A percentile compares a stretch with the other conserved stretches of the same genome.
phyloP scores from a whole-genome alignment of 1,140 invertebrate genomes.

The Pollicipes pollicipes region DNA sequence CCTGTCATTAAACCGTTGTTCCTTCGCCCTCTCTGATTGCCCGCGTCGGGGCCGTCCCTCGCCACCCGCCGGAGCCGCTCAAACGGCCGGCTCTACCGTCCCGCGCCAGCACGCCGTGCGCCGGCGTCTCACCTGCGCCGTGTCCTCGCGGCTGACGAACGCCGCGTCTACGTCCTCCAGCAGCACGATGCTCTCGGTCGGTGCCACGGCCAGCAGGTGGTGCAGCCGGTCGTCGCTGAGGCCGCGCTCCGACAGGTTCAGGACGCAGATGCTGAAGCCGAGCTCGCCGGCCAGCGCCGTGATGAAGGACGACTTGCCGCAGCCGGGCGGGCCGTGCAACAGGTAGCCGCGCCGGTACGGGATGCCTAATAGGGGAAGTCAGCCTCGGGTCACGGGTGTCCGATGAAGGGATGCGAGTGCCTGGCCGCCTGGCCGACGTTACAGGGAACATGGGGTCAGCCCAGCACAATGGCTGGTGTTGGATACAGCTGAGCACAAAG shows the following conservation, averaged over 20 bases:
- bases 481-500: too few species aligned
- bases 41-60: too few species aligned
- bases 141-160: conserved; percentile 73
- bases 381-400: too few species aligned
- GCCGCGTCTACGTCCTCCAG: conserved; percentile 97
- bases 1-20: too few species aligned
- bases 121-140: conserved; percentile 19
- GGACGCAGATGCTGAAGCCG: conserved; percentile 86
- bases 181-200: conserved; percentile 84
- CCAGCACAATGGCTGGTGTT: too few species aligned
- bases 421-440: too few species aligned
- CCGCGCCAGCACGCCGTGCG: too few species aligned
- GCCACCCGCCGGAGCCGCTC: too few species aligned
- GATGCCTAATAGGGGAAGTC: conserved; percentile 42
- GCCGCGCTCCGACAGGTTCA: conserved; percentile 88
- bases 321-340: conserved; percentile 91
- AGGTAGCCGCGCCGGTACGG: conserved; percentile 63
- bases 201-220: conserved; percentile 78
- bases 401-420: too few species aligned
- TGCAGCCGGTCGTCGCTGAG: conserved; percentile 90
- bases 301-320: conserved; percentile 95
- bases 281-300: conserved; percentile 86
- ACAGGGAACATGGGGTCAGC: too few species aligned
- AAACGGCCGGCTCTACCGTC: too few species aligned
- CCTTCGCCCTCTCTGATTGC: too few species aligned